A percentile compares a stretch with the other conserved stretches of the same genome.
phyloP scores from a whole-genome alignment of 2,888 invertebrate species.

The Lithodes maja region DNA sequence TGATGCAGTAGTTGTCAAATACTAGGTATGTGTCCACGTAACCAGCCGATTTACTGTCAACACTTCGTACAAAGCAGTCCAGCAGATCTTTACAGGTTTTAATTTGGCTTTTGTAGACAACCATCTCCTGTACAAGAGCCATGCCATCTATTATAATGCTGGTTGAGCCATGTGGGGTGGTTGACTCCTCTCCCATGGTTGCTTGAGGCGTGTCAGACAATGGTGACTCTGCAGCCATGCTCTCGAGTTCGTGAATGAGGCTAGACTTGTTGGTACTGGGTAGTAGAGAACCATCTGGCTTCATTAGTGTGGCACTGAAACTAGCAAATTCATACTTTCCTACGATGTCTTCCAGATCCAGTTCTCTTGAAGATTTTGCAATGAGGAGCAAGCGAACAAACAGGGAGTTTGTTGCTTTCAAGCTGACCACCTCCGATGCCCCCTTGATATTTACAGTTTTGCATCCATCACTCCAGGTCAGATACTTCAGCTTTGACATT shows the following conservation, averaged over 20 bases:
- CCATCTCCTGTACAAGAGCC: neutral
- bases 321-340: neutral
- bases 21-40: neutral
- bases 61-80: neutral
- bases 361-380: neutral
- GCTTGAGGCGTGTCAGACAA: neutral
- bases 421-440: neutral
- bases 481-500: neutral
- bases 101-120: neutral
- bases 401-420: neutral
- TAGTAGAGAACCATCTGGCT: neutral
- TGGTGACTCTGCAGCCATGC: neutral
- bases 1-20: neutral
- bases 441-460: neutral
- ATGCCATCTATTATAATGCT: neutral
- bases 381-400: neutral
- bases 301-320: neutral
- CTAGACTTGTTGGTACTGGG: neutral
- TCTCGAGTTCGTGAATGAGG: neutral
- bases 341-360: neutral
- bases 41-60: neutral
- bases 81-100: neutral
- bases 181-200: neutral
- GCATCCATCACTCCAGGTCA: neutral
- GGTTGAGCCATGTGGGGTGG: neutral